phyloP scores from a whole-genome alignment of 2,797 vertebrate species.

The Oreortyx pictus region DNA sequence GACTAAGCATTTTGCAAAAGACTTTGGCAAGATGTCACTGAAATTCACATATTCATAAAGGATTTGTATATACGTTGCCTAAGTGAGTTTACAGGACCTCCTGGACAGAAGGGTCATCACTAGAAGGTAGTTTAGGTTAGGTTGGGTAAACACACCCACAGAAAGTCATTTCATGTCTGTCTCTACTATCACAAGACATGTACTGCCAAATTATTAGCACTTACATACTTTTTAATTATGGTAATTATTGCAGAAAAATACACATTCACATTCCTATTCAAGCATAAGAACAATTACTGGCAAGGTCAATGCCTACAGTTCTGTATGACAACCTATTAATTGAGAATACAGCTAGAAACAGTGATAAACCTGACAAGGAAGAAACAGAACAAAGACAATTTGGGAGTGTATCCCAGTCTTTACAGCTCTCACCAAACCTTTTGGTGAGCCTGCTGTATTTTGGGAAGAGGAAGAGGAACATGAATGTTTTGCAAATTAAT shows the following conservation, averaged over 20 bases:
- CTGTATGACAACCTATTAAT: neutral
- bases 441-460: neutral
- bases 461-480: neutral
- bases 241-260: neutral
- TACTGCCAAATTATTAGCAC: neutral
- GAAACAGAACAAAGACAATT: neutral
- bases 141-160: slow-evolving; percentile 16
- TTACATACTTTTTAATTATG: neutral
- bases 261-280: neutral
- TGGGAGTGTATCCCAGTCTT: rapidly evolving
- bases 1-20: slow-evolving; percentile 27
- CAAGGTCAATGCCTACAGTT: neutral
- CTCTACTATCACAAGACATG: neutral
- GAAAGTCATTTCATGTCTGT: neutral
- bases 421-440: neutral
- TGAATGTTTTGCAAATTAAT: neutral
- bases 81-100: slow-evolving; percentile 48
- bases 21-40: slow-evolving; percentile 19
- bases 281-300: neutral
- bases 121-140: neutral
- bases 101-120: slow-evolving; percentile 11
- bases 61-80: neutral
- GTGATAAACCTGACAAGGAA: neutral
- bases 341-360: neutral
- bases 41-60: slow-evolving; percentile 27